Conservation (phyloP, 2,113 vertebrate species). For the Hypocryptadius cinnamomeus region DNA sequence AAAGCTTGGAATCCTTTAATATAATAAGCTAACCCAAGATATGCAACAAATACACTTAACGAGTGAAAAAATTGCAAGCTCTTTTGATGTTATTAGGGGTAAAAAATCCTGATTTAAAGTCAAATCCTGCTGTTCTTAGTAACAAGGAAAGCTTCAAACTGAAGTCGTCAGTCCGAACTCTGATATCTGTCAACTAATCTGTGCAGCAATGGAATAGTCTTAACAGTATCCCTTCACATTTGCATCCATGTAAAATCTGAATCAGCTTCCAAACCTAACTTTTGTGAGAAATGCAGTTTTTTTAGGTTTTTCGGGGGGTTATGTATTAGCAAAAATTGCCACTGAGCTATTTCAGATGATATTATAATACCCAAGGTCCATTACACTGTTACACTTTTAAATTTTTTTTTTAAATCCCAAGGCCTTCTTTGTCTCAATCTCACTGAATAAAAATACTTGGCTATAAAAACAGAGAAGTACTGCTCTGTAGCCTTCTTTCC, state of each 20-base stretch:
- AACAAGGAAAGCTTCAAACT: neutral
- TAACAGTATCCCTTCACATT: neutral
- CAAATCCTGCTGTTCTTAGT: neutral
- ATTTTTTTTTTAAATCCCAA: neutral
- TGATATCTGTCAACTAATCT: neutral
- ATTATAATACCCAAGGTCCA: neutral
- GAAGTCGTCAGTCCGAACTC: neutral
- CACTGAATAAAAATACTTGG: slow-evolving; percentile 10
- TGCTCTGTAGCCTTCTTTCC: neutral
- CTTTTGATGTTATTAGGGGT: neutral
- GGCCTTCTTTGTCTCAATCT: neutral
- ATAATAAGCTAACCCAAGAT: neutral
- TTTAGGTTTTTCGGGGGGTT: neutral
- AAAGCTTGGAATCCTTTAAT: neutral
- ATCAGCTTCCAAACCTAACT: neutral
- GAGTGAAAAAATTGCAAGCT: neutral
- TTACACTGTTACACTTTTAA: neutral
- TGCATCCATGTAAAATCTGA: neutral
- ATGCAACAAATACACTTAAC: neutral
- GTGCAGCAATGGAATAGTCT: neutral
- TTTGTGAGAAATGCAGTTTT: neutral
- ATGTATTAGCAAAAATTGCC: neutral
- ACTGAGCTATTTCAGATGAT: neutral
- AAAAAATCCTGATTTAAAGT: neutral
- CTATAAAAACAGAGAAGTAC: neutral